These are phyloP conservation scores for Mystacides longicornis DNA, from an alignment of 2,888 invertebrate species.

Conservation along the genomic window DNA sequence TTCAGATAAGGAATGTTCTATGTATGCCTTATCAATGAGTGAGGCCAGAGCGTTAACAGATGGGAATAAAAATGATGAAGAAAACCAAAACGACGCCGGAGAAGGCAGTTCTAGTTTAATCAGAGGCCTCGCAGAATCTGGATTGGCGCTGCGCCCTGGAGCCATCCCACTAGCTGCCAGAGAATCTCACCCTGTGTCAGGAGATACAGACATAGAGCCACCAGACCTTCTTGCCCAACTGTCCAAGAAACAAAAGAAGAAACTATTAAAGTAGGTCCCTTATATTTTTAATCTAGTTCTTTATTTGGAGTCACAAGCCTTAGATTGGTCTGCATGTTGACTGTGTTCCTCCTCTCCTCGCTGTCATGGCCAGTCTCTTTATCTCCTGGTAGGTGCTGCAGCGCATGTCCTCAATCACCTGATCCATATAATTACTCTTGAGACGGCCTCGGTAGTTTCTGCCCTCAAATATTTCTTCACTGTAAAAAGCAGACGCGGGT, in stretches of 20 bases:
- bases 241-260: constrained; percentile 82
- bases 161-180: constrained; percentile 53
- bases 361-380: too few species aligned
- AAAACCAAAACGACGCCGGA: constrained; percentile 61
- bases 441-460: too few species aligned
- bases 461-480: too few species aligned
- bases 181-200: constrained; percentile 53
- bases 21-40: constrained; percentile 80
- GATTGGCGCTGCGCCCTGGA: constrained; percentile 78
- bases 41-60: constrained; percentile 70
- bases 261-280: constrained; percentile 76
- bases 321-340: too few species aligned
- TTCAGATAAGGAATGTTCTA: constrained; percentile 88
- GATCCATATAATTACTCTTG: too few species aligned
- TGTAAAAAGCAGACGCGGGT: too few species aligned
- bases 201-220: constrained; percentile 54
- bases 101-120: constrained; percentile 63
- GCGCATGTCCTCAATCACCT: too few species aligned
- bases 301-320: too few species aligned
- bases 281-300: too few species aligned
- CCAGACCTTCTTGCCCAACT: constrained; percentile 76
- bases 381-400: too few species aligned
- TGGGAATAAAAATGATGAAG: constrained; percentile 59
- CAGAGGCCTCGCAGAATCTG: constrained; percentile 88
- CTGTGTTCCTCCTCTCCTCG: too few species aligned